phyloP scores from a whole-genome alignment of 2,888 invertebrate genomes.

The Andrena bicolor region DNA sequence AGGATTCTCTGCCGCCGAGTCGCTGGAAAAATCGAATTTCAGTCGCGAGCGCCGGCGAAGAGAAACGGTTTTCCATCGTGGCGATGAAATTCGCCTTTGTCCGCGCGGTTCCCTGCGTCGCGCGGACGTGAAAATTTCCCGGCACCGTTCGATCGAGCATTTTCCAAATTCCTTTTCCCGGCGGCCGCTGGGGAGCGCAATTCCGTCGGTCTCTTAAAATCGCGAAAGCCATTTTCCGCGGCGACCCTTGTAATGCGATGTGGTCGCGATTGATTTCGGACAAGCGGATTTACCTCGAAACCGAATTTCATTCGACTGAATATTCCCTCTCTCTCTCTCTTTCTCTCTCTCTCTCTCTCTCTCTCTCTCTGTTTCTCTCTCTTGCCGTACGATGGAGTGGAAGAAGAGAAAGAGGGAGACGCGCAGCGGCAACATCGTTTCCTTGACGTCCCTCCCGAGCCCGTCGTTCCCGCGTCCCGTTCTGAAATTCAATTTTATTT shows the following conservation, averaged over 20 bases:
- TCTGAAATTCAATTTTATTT: conserved; percentile 69
- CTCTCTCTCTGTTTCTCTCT: not conserved
- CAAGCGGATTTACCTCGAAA: conserved; percentile 54
- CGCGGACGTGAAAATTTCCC: conserved; percentile 17
- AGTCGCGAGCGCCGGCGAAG: not conserved
- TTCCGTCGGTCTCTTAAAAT: conserved; percentile 40
- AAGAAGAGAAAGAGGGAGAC: not conserved
- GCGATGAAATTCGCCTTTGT: conserved; percentile 27
- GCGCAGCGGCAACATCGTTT: conserved; percentile 49
- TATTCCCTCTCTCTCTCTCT: conserved; percentile 18
- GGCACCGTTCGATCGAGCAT: conserved; percentile 19
- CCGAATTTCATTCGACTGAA: conserved; percentile 48
- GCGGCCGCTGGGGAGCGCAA: conserved; percentile 14
- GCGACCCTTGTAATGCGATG: conserved; percentile 50
- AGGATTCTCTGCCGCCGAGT: not conserved
- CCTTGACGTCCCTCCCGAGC: conserved; percentile 12
- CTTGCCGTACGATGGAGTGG: not conserved
- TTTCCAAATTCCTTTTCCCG: conserved; percentile 39
- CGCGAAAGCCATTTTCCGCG: conserved; percentile 43
- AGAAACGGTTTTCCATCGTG: conserved; percentile 12
- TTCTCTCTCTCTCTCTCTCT: too few species aligned
- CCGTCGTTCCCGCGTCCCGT: conserved; percentile 5
- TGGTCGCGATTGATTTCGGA: conserved; percentile 54
- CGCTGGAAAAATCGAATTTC: conserved; percentile 43
- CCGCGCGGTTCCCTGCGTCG: conserved; percentile 3